These are phyloP conservation scores for Chromis chromis DNA, from an alignment of 2,797 vertebrate genomes.

Conservation along the genomic window DNA sequence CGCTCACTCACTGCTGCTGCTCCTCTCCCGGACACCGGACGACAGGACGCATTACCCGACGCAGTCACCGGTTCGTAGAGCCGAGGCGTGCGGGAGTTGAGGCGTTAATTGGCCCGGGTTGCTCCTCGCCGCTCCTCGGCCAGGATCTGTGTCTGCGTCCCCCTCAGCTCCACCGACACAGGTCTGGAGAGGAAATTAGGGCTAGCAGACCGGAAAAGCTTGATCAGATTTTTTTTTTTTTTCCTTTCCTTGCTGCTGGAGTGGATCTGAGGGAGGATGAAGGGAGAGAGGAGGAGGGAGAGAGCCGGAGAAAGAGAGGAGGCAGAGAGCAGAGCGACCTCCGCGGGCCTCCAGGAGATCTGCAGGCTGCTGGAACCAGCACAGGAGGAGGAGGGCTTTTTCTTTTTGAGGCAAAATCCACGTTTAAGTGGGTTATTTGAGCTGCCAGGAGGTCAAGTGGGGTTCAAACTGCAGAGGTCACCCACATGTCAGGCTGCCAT, in stretches of 20 bases:
- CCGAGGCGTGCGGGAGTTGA: conserved; percentile 22
- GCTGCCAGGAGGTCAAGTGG: conserved; percentile 27
- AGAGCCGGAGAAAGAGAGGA: conserved; percentile 18
- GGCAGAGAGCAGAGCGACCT: conserved; percentile 68
- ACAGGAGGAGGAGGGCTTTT: not conserved
- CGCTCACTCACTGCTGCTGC: conserved; percentile 36
- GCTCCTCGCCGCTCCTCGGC: conserved; percentile 13
- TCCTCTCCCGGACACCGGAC: conserved; percentile 8
- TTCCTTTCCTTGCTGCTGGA: conserved; percentile 41
- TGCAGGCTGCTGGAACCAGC: conserved; percentile 51
- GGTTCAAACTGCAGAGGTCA: conserved; percentile 19
- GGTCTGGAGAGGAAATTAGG: conserved; percentile 80
- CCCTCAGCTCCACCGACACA: conserved; percentile 49
- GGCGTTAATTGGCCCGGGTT: conserved; percentile 13
- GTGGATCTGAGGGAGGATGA: conserved; percentile 56
- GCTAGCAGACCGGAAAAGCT: conserved; percentile 87
- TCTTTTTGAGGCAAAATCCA: too few relatives aligned
- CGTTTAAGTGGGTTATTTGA: not conserved
- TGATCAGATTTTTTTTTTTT: conserved; percentile 66
- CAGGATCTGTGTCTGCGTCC: conserved; percentile 21
- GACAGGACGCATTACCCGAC: conserved; percentile 11
- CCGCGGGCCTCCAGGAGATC: conserved; percentile 56
- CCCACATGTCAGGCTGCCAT: not conserved
- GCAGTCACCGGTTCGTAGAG: conserved; percentile 2
- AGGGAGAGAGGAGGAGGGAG: conserved; percentile 36